Base-by-base conservation (phyloP, 2,888 invertebrate species). In the Scaptomyza cyrtandrae region DNA sequence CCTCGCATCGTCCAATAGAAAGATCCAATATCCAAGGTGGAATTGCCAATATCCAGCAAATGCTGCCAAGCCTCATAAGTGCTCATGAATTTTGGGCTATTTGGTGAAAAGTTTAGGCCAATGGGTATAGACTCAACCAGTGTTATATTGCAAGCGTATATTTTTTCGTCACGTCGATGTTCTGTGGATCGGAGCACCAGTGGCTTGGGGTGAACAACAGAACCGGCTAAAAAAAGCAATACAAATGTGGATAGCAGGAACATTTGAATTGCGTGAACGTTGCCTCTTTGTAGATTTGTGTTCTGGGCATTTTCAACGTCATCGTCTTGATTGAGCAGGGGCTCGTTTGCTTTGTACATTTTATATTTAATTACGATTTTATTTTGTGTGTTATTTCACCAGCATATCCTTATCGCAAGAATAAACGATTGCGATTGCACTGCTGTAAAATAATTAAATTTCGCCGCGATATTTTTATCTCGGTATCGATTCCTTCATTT, bases 101-200 rank as follows among this genome's bases (percentile, higher is more conserved):
- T 93, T 60, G 94, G 93, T 0, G 89, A 75, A 92, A 95, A 99
- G 85, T 95, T 95, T 79, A 99, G 93, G 39, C 98, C 98, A 87
- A 97, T 95, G 0, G 99, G 99, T 89, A 99, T 97, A 89, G 96
- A 97, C 93, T 99, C 99, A 33, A 98, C 97, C 81, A 99, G 93
- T 9, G 95, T 95, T 88, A 98, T 93, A 6, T 87, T 57, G 44
- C 84, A 85, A 44, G 67, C 46, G n/a, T 69, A 66, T 50, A 35
- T 63, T 0, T 3, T 6, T 4, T 43, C 4, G 24, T 86, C 88
- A n/a, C 31, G 61, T 2, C 6, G 41, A 37, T 46, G 49, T 7
- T 35, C 16, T 4, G 14, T 0, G 13, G 71, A 46, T 13, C 52
- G 39, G 5, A 65, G 5, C 7, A 39, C 6, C 1, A 62, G 7